These are phyloP conservation scores for Hiodon tergisus DNA, from an alignment of 2,113 vertebrate species.

Conservation along the genomic window DNA sequence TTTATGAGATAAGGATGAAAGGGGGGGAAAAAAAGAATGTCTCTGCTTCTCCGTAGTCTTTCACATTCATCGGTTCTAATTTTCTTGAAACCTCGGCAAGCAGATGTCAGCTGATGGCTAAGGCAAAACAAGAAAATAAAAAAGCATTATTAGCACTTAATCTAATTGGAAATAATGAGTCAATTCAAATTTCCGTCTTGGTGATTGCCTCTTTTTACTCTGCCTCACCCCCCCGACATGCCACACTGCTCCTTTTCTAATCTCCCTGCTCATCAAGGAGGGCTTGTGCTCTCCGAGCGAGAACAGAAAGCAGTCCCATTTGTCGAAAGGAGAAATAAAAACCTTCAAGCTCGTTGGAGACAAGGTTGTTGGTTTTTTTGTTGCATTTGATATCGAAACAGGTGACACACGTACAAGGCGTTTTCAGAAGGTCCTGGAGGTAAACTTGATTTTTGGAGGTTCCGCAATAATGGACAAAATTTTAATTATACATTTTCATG, in stretches of 20 bases:
- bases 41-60: not conserved
- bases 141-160: not conserved
- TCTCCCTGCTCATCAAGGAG: not conserved
- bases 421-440: too few species aligned
- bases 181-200: not conserved
- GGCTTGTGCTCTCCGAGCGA: not conserved
- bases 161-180: not conserved
- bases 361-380: too few species aligned
- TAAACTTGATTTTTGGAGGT: too few species aligned
- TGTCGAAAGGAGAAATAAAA: not conserved
- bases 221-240: not conserved
- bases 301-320: not conserved
- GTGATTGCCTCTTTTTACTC: not conserved
- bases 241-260: not conserved
- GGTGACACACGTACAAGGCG: too few species aligned
- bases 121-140: not conserved
- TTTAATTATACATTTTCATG: too few species aligned
- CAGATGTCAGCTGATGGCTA: not conserved
- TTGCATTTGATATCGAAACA: too few species aligned
- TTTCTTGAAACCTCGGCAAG: not conserved
- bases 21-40: not conserved
- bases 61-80: not conserved
- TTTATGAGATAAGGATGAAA: constrained; percentile 39
- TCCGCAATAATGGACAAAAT: too few species aligned
- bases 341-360: not conserved